Evolutionary conservation across 2,113 vertebrate species (phyloP), one percentile per base, ranked within the genome.

Genomic region (Centrocercus urophasianus): DNA sequence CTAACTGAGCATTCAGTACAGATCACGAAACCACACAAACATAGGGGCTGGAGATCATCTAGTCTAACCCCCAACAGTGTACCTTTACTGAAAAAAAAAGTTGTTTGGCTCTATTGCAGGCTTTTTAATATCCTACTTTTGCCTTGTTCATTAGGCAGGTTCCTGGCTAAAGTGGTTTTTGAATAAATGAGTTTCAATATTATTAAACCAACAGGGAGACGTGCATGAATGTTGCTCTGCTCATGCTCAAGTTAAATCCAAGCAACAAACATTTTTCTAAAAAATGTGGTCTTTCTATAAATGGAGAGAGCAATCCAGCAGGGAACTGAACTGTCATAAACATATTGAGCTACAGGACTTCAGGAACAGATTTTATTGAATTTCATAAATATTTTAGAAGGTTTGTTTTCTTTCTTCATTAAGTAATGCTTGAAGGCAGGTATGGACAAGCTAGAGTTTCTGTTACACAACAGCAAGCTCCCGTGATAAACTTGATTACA

Each of bases 381-480:
- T 97, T 95, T 97, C 95, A 96, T 94, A 96, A 96, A 97, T 97
- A 96, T 97, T 97, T 94, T 77, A 50, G 79, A 79, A 95, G 75
- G 95, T 95, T 97, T 97, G 94, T 97, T 98, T 97, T 97, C 96
- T 95, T 97, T 93, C 89, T 97, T 93, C 90, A 77, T 98, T 97
- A 98, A 97, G 98, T 98, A 98, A 98, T 95, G 91, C 92, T 96
- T 95, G 42, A 42, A 94, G 97, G 97, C 98, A 98, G 96, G 98
- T 97, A 98, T 91, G 95, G 96, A 95, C 98, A 98, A 97, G 98
- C 97, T 96, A 86, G 96, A 98, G 98, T 98, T 98, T 98, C 98
- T 98, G 98, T 98, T 98, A 97, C 98, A 97, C 98, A 98, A 98
- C 85, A 96, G 96, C 95, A 97, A 95, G 95, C 95, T 97, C 97